Evolutionary conservation across 2,113 vertebrate species (phyloP), one percentile per base, ranked within the genome.

Genomic region (Numenius arquata): DNA sequence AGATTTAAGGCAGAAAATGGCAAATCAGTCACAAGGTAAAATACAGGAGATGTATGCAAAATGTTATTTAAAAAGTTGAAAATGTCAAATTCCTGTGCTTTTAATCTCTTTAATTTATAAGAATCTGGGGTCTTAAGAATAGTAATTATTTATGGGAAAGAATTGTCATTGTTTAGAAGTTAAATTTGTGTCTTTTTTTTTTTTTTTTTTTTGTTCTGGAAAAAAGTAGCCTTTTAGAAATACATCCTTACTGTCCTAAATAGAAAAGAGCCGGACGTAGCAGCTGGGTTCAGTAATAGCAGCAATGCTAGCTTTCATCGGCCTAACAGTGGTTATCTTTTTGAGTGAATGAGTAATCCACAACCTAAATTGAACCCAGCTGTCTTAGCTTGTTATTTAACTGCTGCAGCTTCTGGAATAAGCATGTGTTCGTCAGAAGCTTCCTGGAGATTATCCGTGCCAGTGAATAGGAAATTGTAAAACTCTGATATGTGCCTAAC

Each of bases 281-380:
- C 20, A 59, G 25, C 0, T 5, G 5, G 9, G 6, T 79, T 67
- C 70, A 85, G 45, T 79, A 75, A 85, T 82, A 88, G 62, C 92
- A 91, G 53, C 25, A 70, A 5, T 91, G 62, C 41, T 81, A 61
- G 68, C 52, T 92, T 90, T 88, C 65, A 43, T n/a, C 30, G 41
- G 70, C 36, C 40, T 81, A 50, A n/a, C 43, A 75, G 59, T 63
- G 43, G 80, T 95, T 95, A 87, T 94, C 89, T 90, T 95, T 93
- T 72, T 89, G 65, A 65, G 26, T 77, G 50, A 89, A 50, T 41
- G 79, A 70, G 34, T 97, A 95, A 96, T 96, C 95, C 0, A 1
- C 89, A 96, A 96, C 96, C 96, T 93, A 96, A 92, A 96, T 85
- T 96, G 94, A 96, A 96, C 95, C 91, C 95, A 97, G 93, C 91